A percentile compares a stretch with the other conserved stretches of the same genome.
These are phyloP conservation scores for Ochropacha duplaris DNA, from an alignment of 2,888 invertebrate genomes.

Conservation along the genomic window DNA sequence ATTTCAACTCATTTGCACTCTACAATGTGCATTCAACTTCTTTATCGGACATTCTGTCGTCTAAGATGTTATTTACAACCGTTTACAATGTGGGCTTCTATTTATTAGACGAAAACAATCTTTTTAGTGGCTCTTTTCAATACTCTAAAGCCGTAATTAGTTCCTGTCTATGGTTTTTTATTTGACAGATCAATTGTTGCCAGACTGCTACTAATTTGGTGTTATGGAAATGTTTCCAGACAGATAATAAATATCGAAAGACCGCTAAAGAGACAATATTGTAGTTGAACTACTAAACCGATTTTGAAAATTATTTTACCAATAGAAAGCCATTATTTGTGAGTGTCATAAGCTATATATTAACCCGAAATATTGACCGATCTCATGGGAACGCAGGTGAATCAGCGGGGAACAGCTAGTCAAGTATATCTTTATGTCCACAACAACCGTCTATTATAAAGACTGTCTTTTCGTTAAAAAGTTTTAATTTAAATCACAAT, in stretches of 20 bases:
- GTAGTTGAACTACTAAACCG: no score
- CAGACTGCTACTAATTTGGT: conserved; percentile 32
- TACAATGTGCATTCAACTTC: conserved; percentile 52
- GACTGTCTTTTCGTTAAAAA: no score
- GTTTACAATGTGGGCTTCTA: conserved; percentile 55
- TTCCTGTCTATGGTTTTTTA: conserved; percentile 47
- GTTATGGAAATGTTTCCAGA: conserved; percentile 13
- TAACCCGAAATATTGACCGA: no score
- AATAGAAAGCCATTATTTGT: no score
- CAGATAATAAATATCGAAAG: conserved; percentile 1
- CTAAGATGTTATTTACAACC: conserved; percentile 47
- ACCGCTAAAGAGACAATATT: neutral
- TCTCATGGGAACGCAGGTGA: no score
- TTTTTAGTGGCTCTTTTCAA: conserved; percentile 31
- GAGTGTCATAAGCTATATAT: no score
- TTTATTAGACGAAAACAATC: conserved; percentile 23
- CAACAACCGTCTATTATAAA: no score
- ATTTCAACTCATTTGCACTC: conserved; percentile 58
- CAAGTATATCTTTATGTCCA: no score
- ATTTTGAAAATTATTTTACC: no score
- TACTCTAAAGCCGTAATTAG: conserved; percentile 56
- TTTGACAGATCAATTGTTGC: conserved; percentile 30
- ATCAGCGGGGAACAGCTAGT: no score
- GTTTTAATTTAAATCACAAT: no score
- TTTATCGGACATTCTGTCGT: conserved; percentile 35